Evolutionary conservation across 1,140 invertebrate genomes (phyloP), one percentile per base, ranked within the genome.

Genomic region (Sinonovacula constricta): DNA sequence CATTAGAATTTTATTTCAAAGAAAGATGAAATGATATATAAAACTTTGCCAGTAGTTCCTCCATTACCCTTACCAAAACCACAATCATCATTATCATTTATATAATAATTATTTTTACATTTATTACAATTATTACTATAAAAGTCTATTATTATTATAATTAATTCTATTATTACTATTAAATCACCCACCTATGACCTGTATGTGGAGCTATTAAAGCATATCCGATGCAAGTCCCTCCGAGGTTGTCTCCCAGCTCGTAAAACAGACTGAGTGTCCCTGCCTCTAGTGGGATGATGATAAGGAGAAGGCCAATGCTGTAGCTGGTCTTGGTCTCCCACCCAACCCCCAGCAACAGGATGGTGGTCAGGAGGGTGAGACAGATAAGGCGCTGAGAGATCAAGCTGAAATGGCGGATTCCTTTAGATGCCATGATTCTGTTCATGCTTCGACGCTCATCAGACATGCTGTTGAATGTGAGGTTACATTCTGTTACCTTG

Each of bases 201-300:
- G 86, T 83, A 7, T 87, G 76, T 51, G 90, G 90, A 34, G 85
- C 82, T 26, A 91, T 88, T 2, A 91, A 62, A 10, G 87, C 89
- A 83, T 90, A 91, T 22, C 89, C 88, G 66, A 85, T 88, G 57
- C 88, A 89, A 7, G 88, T 89, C 14, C 90, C 90, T 33, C 89
- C 89, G 2, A 90, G 81, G 31, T 80, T 81, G 53, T 87, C 84
- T 26, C 87, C 87, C 12, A 91, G 72, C 33, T 89, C 83, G 79
- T 82, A 86, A 57, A 91, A 85, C 7, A 91, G 71, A 79, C 88
- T 89, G 10, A 90, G 63, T 0, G 86, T 82, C 15, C 87, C 82
- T 22, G 85, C 72, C 63, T 91, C 89, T 34, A 90, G 36, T 10
- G 89, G 89, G 22, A 90, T 31, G 12, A 88, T 72, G 5, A 88